Percentiles rank a stretch among this genome's conserved stretches.
Evolutionary conservation across 2,888 invertebrate genomes (phyloP).

Genomic region (Entomobrya proxima): DNA sequence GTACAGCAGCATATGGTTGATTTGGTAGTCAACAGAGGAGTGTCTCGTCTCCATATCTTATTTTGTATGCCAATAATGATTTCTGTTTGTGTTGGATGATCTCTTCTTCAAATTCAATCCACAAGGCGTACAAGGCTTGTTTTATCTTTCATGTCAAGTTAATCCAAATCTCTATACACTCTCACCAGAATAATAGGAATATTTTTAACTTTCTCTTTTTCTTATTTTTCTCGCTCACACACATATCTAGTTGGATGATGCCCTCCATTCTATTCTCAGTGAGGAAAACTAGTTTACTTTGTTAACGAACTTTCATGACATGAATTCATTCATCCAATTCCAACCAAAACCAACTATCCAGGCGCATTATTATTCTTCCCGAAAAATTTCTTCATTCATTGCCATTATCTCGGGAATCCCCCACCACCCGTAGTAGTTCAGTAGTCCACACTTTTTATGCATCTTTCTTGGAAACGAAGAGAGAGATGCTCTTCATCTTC

Average conservation of each 20-base stretch:
- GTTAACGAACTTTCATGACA: conserved; percentile 41
- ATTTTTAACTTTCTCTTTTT: background rate
- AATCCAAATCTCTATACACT: background rate
- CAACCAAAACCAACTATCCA: background rate
- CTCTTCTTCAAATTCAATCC: background rate
- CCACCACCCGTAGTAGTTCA: too few relatives aligned
- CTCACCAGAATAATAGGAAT: background rate
- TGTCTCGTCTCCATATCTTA: background rate
- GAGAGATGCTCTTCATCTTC: background rate
- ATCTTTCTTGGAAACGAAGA: too few relatives aligned
- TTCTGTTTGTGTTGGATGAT: background rate
- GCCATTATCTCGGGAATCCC: too few relatives aligned
- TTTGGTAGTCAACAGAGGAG: background rate
- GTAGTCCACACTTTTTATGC: too few relatives aligned
- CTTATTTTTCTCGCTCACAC: background rate
- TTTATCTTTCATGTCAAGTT: background rate
- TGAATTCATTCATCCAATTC: conserved; percentile 41
- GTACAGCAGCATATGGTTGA: background rate
- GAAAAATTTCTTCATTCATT: conserved; percentile 10
- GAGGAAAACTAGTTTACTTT: conserved; percentile 39
- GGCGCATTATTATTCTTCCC: background rate
- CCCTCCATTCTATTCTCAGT: background rate
- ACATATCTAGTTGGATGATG: background rate
- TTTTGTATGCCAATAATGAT: conserved; percentile 52
- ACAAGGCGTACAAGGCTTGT: background rate